Evolutionary conservation across 2,113 vertebrate genomes (phyloP).

Genomic region (Zapus hudsonius): DNA sequence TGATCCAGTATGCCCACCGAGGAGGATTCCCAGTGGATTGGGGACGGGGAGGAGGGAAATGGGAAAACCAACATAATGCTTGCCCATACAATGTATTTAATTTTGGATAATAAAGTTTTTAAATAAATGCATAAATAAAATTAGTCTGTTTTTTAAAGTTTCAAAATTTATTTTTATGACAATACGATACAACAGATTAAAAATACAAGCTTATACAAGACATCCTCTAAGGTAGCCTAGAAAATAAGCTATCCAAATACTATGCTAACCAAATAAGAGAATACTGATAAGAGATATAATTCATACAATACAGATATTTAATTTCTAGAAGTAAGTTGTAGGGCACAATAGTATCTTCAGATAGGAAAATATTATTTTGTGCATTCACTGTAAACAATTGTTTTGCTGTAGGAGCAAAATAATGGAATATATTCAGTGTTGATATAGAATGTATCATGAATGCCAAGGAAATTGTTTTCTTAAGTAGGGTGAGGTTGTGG

Average conservation of each 20-base stretch:
- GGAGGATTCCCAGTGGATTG: no score
- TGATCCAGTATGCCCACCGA: no score
- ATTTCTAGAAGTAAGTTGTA: neutral
- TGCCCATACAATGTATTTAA: no score
- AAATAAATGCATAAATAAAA: no score
- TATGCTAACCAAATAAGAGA: neutral
- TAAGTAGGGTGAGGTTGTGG: neutral
- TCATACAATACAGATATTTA: slow-evolving; percentile 4
- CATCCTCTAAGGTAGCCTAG: neutral
- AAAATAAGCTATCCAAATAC: neutral
- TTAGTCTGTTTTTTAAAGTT: no score
- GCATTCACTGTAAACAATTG: neutral
- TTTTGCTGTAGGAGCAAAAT: neutral
- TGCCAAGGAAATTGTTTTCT: neutral
- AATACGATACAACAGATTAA: no score
- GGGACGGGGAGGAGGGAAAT: no score
- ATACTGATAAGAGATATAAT: neutral
- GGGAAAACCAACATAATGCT: no score
- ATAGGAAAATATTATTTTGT: neutral
- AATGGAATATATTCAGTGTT: neutral
- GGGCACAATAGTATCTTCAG: neutral
- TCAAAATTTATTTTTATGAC: no score
- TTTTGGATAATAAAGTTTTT: no score
- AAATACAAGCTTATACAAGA: neutral
- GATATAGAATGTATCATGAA: neutral